Evolutionary conservation across 2,888 invertebrate genomes (phyloP).

Genomic region (Leptinotarsa haldemani): DNA sequence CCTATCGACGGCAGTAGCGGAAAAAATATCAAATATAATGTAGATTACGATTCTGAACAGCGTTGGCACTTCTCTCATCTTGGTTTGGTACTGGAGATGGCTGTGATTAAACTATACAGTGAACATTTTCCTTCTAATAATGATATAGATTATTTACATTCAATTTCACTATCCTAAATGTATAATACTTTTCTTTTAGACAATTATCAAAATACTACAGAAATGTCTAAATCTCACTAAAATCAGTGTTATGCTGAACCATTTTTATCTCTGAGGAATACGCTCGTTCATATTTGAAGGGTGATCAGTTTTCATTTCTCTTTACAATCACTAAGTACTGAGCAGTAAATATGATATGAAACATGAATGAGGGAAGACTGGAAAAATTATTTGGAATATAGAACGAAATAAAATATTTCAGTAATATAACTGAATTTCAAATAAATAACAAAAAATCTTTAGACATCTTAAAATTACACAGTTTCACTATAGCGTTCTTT

Average conservation of each 20-base stretch:
- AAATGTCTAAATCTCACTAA: conserved; percentile 4
- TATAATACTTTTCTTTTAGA: background rate
- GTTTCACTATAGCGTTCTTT: background rate
- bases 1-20: too few relatives aligned
- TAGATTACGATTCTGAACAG: too few relatives aligned
- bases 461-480: too few relatives aligned
- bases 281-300: background rate
- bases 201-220: background rate
- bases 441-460: background rate
- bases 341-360: conserved; percentile 6
- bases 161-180: background rate
- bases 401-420: background rate
- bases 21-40: too few relatives aligned
- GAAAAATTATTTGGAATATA: too few relatives aligned
- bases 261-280: too few relatives aligned
- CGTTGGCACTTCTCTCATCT: too few relatives aligned
- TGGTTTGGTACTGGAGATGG: too few relatives aligned
- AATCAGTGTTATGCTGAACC: background rate
- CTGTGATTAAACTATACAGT: too few relatives aligned
- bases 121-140: background rate
- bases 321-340: background rate
- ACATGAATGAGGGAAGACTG: background rate
- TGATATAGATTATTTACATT: background rate
- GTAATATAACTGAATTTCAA: background rate
- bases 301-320: background rate